These are phyloP conservation scores for Leptosomus discolor DNA, from an alignment of 2,113 vertebrate genomes.

Conservation along the genomic window DNA sequence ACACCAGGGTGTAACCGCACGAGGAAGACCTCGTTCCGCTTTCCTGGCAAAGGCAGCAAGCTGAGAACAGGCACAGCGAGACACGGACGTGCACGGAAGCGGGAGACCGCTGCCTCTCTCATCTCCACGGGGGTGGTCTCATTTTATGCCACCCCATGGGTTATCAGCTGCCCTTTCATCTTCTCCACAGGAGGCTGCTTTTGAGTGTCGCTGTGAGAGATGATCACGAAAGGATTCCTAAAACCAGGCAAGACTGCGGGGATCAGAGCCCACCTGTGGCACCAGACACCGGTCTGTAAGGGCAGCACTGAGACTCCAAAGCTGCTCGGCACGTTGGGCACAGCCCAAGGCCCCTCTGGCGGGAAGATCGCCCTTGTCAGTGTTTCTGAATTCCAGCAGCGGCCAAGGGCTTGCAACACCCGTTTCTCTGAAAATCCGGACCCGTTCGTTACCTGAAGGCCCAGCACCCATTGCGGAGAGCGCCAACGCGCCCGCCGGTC, in stretches of 20 bases:
- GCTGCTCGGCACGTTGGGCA: fast-evolving
- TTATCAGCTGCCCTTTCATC: not conserved
- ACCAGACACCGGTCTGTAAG: fast-evolving
- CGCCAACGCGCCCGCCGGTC: too few species aligned
- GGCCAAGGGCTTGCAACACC: not conserved
- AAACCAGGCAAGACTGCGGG: fast-evolving
- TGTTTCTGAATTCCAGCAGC: fast-evolving
- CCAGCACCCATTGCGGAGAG: too few species aligned
- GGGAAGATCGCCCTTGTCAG: too few species aligned
- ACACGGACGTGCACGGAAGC: too few species aligned
- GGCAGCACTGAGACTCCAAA: too few species aligned
- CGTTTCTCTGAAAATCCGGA: not conserved
- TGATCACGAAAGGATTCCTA: fast-evolving
- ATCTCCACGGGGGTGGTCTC: not conserved
- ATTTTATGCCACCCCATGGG: fast-evolving
- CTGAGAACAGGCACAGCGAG: too few species aligned
- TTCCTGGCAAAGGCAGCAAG: too few species aligned
- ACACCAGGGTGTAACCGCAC: too few species aligned
- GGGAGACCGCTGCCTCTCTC: too few species aligned
- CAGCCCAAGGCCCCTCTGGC: fast-evolving
- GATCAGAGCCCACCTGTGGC: not conserved
- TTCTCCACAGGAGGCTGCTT: fast-evolving
- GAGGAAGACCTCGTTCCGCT: too few species aligned
- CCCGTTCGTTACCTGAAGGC: not conserved
- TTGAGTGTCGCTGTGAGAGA: fast-evolving